Base-by-base conservation (phyloP, 1,140 invertebrate genomes). In the Drosophila cardini region DNA sequence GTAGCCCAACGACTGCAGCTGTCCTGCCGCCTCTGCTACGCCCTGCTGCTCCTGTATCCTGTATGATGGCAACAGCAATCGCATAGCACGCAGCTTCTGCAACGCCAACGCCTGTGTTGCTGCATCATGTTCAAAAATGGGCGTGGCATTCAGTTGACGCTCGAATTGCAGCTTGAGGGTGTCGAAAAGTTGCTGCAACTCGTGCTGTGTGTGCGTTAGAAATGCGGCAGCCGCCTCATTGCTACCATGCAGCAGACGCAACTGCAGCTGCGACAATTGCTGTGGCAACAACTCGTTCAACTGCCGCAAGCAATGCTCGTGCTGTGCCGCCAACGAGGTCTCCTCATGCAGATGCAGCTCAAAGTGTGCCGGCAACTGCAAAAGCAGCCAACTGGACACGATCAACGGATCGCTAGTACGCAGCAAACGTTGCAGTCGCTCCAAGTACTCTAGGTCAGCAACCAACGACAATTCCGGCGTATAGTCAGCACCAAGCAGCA, bases 31-130 rank as follows among this genome's bases (percentile, higher is more conserved):
- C 30, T 48, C 43, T 63, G 9, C 64, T 73, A 9, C 42, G 38
- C 30, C 26, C 32, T 56, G 11, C 65, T 57, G 10, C 50, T 36
- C 10, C 15, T 7, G 16, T 10, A 9, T 21, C 21, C 4, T 6
- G 1, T 45, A 18, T n/a, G 32, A 38, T 0, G 87, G 81, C 5
- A 87, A 48, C 0, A 85, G 36, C 43, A 91, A 16, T 0, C 78
- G 72, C 90, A 91, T 89, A 0, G 80, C 71, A 0, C 65, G 60
- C 42, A 91, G 26, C 13, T 91, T 91, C 1, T 91, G 80, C 26
- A 72, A 45, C 11, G 80, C 81, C 52, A 82, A 9, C 2, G 42
- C 36, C 2, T 71, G 68, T 0, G 83, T 83, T 0, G 5, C 38
- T 0, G 50, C 9, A 30, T 90, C 70, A 10, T 73, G 6, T 1